phyloP scores from a whole-genome alignment of 2,888 invertebrate species.

The Chromoteleia sp. region DNA sequence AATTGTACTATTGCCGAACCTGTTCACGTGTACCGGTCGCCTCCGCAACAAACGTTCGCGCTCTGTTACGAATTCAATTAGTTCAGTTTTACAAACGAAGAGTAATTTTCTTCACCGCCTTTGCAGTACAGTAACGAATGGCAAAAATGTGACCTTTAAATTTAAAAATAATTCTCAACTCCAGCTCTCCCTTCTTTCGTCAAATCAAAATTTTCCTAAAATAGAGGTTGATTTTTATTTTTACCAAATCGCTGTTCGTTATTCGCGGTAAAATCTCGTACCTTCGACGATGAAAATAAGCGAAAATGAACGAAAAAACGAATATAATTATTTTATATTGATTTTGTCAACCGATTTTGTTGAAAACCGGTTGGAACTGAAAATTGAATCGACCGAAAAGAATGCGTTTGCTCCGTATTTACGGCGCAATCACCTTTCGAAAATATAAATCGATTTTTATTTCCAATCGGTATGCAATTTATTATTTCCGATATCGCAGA shows the following conservation, averaged over 20 bases:
- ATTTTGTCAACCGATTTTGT: too few relatives aligned
- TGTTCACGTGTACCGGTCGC: conserved; percentile 28
- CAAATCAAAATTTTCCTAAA: not conserved
- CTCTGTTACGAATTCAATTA: conserved; percentile 48
- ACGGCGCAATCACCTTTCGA: too few relatives aligned
- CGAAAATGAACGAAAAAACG: too few relatives aligned
- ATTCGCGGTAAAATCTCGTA: too few relatives aligned
- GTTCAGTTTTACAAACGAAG: conserved; percentile 47
- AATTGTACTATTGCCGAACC: conserved; percentile 48
- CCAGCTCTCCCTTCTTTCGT: not conserved
- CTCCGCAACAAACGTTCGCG: conserved; percentile 37
- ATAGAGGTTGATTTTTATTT: not conserved
- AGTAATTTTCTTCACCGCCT: conserved; percentile 35
- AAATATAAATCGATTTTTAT: too few relatives aligned
- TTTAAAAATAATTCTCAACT: conserved; percentile 16
- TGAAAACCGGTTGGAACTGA: too few relatives aligned
- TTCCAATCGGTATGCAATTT: not conserved
- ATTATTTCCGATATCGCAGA: conserved; percentile 12
- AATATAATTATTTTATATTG: too few relatives aligned
- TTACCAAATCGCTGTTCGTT: too few relatives aligned
- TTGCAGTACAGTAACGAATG: conserved; percentile 8
- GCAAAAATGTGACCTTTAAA: conserved; percentile 15
- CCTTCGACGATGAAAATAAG: too few relatives aligned
- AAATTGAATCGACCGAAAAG: too few relatives aligned
- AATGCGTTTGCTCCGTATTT: too few relatives aligned